Evolutionary conservation across 2,113 vertebrate genomes (phyloP).

Genomic region (Blennius ocellaris): DNA sequence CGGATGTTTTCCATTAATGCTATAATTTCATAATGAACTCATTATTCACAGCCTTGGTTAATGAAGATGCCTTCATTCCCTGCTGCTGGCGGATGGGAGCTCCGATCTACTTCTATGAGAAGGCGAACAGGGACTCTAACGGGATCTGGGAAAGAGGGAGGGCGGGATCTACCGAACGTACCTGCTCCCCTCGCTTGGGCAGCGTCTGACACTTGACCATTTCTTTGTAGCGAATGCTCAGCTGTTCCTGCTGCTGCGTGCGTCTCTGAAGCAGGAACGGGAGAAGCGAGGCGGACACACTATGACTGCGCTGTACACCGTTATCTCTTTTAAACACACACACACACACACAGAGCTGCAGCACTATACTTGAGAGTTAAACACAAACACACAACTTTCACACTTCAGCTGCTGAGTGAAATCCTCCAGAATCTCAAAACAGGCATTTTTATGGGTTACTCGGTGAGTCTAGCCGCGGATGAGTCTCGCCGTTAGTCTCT

Average conservation of each 20-base stretch:
- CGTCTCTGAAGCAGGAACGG: constrained; percentile 74
- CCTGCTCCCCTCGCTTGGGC: constrained; percentile 77
- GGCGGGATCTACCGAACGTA: constrained; percentile 57
- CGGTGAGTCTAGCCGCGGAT: constrained; percentile 21
- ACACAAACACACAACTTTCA: not conserved
- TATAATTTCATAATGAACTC: too few relatives aligned
- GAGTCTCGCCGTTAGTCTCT: constrained; percentile 41
- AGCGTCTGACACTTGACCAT: constrained; percentile 80
- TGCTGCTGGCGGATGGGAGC: not conserved
- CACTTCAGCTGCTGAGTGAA: not conserved
- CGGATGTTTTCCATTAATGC: too few relatives aligned
- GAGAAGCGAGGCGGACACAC: constrained; percentile 38
- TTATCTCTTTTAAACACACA: constrained; percentile 11
- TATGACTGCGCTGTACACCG: constrained; percentile 1
- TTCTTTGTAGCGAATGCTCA: constrained; percentile 84
- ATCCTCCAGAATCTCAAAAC: constrained; percentile 7
- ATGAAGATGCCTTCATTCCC: constrained; percentile 1
- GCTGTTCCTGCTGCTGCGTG: constrained; percentile 83
- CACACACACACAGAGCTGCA: constrained; percentile 13
- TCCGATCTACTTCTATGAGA: not conserved
- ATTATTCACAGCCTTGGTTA: too few relatives aligned
- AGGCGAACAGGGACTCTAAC: not conserved
- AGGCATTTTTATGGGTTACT: constrained; percentile 30
- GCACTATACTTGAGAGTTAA: not conserved
- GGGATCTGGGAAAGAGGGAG: constrained; percentile 12